Evolutionary conservation across 2,888 invertebrate species (phyloP).

Genomic region (Athripsodes cinereus): DNA sequence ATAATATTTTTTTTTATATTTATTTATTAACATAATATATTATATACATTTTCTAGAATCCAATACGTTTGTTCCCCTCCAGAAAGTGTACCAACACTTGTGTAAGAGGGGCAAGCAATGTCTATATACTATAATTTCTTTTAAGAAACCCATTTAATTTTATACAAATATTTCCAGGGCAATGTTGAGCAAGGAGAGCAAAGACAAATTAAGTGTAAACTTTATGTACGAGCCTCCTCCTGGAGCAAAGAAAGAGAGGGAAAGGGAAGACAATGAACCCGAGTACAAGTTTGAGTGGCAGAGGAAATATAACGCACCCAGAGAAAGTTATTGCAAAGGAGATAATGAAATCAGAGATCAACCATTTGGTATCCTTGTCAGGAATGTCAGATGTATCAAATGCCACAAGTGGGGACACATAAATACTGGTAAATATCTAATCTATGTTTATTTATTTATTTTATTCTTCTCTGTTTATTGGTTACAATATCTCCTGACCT

Average conservation of each 20-base stretch:
- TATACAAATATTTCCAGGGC: conserved; percentile 67
- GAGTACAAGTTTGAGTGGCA: conserved; percentile 99
- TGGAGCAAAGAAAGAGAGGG: conserved; percentile 87
- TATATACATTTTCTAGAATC: no score
- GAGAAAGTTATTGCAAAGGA: conserved; percentile 97
- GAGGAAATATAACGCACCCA: conserved; percentile 95
- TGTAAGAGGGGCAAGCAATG: no score
- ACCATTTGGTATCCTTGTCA: conserved; percentile 95
- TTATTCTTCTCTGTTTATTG: no score
- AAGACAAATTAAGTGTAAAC: conserved; percentile 95
- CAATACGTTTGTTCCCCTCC: no score
- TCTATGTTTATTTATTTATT: no score
- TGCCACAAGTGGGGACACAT: conserved; percentile 99
- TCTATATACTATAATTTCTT: no score
- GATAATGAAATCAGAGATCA: conserved; percentile 97
- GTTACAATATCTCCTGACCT: no score
- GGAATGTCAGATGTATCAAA: conserved; percentile 97
- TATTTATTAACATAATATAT: no score
- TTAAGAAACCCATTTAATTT: no score
- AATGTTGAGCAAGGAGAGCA: conserved; percentile 95
- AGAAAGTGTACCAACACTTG: no score
- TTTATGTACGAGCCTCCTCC: conserved; percentile 99
- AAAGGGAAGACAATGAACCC: conserved; percentile 88
- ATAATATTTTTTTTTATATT: no score
- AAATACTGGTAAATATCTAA: conserved; percentile 75